phyloP scores from a whole-genome alignment of 2,113 vertebrate species.

The Naja naja region DNA sequence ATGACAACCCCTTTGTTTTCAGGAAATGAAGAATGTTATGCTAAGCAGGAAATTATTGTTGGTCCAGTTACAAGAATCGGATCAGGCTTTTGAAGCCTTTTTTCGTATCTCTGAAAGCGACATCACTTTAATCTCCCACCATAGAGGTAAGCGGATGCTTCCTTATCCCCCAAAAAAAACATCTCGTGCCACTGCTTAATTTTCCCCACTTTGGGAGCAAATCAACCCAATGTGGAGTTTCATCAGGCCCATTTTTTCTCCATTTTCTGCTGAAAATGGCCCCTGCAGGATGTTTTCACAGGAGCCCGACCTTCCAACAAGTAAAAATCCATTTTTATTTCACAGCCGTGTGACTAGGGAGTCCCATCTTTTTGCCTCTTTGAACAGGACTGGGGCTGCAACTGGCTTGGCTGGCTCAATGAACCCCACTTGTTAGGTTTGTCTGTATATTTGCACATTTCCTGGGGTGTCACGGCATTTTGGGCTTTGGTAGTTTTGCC shows the following conservation, averaged over 20 bases:
- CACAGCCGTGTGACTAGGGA: no score
- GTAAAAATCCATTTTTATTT: no score
- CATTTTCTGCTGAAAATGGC: neutral
- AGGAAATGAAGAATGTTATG: conserved; percentile 76
- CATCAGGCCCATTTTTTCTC: neutral
- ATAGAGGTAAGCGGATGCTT: conserved; percentile 60
- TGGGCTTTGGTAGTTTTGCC: no score
- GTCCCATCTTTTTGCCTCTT: no score
- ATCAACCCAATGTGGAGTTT: neutral
- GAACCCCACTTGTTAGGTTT: no score
- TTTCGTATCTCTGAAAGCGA: conserved; percentile 63
- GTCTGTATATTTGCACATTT: no score
- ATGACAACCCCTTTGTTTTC: neutral
- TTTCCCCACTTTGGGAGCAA: neutral
- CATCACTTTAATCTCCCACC: conserved; percentile 8
- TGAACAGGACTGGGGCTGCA: no score
- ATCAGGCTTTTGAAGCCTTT: conserved; percentile 56
- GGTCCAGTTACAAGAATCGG: conserved; percentile 56
- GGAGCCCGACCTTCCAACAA: no score
- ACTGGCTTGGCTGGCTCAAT: no score
- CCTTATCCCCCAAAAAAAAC: neutral
- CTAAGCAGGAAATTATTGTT: conserved; percentile 63
- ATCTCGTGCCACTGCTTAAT: neutral
- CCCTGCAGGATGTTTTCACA: no score
- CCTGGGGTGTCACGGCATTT: no score